These are phyloP conservation scores for Anisognathus igniventris DNA, from an alignment of 2,797 vertebrate species.

Conservation along the genomic window DNA sequence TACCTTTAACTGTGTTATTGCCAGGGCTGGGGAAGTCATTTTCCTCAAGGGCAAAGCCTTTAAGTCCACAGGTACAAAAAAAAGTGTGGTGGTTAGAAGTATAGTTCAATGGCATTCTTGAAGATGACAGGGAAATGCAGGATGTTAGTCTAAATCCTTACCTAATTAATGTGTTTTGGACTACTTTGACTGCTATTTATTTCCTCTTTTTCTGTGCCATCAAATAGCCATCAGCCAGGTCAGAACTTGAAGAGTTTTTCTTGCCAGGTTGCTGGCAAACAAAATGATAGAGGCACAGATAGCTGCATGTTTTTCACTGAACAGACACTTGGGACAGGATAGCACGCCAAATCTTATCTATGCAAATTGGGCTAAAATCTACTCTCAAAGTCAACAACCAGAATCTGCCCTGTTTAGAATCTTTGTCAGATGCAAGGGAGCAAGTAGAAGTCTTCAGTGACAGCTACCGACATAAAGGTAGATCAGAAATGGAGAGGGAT, in stretches of 20 bases:
- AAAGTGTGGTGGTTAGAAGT: background rate
- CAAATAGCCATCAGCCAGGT: conserved; percentile 45
- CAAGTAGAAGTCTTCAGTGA: conserved; percentile 35
- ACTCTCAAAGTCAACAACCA: conserved; percentile 33
- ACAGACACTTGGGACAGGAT: conserved; percentile 16
- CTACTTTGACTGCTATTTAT: background rate
- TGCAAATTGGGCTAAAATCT: conserved; percentile 58
- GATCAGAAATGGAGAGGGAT: background rate
- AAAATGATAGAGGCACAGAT: conserved; percentile 8
- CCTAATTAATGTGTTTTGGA: background rate
- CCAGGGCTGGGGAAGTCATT: background rate
- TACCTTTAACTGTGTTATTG: background rate
- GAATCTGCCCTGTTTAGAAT: conserved; percentile 24
- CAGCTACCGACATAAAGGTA: conserved; percentile 29
- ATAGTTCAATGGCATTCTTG: background rate
- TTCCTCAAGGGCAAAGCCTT: background rate
- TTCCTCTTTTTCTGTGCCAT: conserved; percentile 14
- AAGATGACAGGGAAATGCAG: background rate
- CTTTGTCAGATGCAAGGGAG: conserved; percentile 30
- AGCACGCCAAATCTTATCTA: conserved; percentile 27
- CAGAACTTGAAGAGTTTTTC: conserved; percentile 25
- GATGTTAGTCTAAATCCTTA: background rate
- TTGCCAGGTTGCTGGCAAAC: conserved; percentile 46
- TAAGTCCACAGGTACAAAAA: background rate
- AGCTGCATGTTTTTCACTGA: conserved; percentile 14